Percentiles rank a stretch among this genome's conserved stretches.
Conservation (phyloP, 1,140 invertebrate species). For the Philopotamus ludificatus region DNA sequence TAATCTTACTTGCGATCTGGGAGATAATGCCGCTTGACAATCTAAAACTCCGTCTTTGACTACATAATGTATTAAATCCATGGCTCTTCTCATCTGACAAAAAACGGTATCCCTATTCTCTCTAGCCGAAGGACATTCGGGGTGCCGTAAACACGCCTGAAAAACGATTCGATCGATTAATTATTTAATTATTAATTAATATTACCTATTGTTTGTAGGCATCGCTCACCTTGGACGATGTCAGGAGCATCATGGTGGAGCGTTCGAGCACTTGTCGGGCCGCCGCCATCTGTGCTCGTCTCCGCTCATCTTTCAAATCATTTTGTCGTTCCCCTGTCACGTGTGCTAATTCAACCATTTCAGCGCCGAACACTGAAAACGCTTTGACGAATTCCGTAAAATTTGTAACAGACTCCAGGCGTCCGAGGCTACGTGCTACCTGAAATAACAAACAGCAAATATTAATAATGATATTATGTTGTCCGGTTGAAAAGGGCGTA, state of each 20-base stretch:
- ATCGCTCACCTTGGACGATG: slow-evolving; percentile 92
- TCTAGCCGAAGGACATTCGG: slow-evolving; percentile 86
- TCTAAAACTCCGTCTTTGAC: slow-evolving; percentile 89
- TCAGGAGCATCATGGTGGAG: slow-evolving; percentile 97
- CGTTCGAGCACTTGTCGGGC: slow-evolving; percentile 92
- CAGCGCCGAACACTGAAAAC: slow-evolving; percentile 96
- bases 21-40: slow-evolving; percentile 44
- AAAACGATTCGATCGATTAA: slow-evolving; percentile 19
- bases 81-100: slow-evolving; percentile 93
- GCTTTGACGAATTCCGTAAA: slow-evolving; percentile 99
- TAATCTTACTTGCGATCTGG: slow-evolving; percentile 50
- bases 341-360: slow-evolving; percentile 98
- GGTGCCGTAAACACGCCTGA: slow-evolving; percentile 87
- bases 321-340: slow-evolving; percentile 80
- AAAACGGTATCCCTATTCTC: slow-evolving; percentile 97
- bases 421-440: slow-evolving; percentile 78
- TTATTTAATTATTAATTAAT: neutral
- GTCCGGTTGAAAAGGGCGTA: too few relatives aligned
- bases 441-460: too few relatives aligned
- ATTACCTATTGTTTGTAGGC: slow-evolving; percentile 20
- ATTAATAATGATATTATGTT: too few relatives aligned
- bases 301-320: slow-evolving; percentile 92
- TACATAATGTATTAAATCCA: slow-evolving; percentile 97
- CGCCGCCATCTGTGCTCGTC: slow-evolving; percentile 92
- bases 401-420: slow-evolving; percentile 91